Conservation (phyloP, 2,113 vertebrate genomes). For the Oncorhynchus tshawytscha region DNA sequence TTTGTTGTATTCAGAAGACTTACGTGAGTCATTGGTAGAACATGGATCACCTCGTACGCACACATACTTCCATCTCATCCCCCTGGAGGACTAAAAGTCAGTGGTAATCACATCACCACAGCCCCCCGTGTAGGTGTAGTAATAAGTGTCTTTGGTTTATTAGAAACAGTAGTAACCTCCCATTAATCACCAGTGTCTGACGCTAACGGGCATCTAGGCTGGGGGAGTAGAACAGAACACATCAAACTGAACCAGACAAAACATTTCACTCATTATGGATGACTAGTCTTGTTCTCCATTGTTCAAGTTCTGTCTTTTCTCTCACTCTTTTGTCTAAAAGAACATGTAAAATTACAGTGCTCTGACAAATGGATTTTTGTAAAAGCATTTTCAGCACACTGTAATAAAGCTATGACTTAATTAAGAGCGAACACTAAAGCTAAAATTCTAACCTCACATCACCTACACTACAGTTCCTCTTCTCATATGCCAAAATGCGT, state of each 20-base stretch:
- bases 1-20: too few relatives aligned
- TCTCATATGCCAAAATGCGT: too few relatives aligned
- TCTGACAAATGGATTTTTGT: slow-evolving; percentile 12
- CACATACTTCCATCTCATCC: background rate
- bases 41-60: too few relatives aligned
- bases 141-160: background rate
- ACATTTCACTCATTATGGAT: slow-evolving; percentile 4
- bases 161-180: slow-evolving; percentile 11
- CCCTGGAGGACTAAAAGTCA: background rate
- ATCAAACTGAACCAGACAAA: slow-evolving; percentile 22
- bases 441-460: too few relatives aligned
- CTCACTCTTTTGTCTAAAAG: slow-evolving; percentile 10
- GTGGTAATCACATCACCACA: background rate
- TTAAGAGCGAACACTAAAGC: background rate
- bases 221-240: slow-evolving; percentile 21
- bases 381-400: background rate
- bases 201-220: background rate
- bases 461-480: too few relatives aligned
- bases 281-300: slow-evolving; percentile 23
- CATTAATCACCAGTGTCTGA: slow-evolving; percentile 30
- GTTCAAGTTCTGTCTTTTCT: background rate
- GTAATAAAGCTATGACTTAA: background rate
- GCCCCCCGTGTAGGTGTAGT: background rate
- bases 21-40: too few relatives aligned
- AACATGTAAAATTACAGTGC: background rate